phyloP scores from a whole-genome alignment of 1,140 invertebrate genomes.

The Drosophila saltans region DNA sequence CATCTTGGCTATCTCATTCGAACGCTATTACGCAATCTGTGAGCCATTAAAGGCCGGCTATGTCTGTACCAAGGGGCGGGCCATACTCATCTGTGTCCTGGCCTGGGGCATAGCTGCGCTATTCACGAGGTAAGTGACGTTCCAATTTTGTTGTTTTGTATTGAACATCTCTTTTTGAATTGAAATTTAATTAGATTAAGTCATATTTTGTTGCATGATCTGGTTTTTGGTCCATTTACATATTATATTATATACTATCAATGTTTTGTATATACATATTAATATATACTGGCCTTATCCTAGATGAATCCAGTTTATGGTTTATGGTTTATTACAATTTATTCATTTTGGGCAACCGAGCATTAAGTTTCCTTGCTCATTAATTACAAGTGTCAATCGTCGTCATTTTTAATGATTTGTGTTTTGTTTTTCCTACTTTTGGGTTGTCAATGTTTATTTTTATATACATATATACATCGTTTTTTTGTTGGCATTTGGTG shows the following conservation, averaged over 20 bases:
- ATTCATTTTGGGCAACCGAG: conserved; percentile 59
- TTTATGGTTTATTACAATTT: conserved; percentile 56
- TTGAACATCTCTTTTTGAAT: conserved; percentile 1
- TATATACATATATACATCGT: conserved; percentile 13
- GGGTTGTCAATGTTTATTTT: conserved; percentile 31
- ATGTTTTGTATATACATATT: conserved; percentile 18
- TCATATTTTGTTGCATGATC: conserved; percentile 43
- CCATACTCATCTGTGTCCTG: conserved; percentile 91
- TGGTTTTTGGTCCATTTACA: conserved; percentile 31
- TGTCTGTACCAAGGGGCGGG: conserved; percentile 94
- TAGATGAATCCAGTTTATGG: conserved; percentile 30
- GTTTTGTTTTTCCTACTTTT: conserved; percentile 57
- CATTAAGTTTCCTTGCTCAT: conserved; percentile 62
- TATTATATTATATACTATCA: neutral
- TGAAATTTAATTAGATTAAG: conserved; percentile 53
- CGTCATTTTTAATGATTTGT: conserved; percentile 77
- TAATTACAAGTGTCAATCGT: conserved; percentile 80
- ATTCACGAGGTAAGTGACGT: conserved; percentile 90
- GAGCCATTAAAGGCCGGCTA: conserved; percentile 95
- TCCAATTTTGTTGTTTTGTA: conserved; percentile 10
- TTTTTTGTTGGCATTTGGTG: conserved; percentile 40
- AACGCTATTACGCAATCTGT: conserved; percentile 97
- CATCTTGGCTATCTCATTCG: conserved; percentile 96
- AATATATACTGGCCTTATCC: conserved; percentile 19
- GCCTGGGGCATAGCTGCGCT: conserved; percentile 93